Evolutionary conservation across 2,797 vertebrate species (phyloP), one percentile per base, ranked within the genome.

Genomic region (Macrochelys suwanniensis): DNA sequence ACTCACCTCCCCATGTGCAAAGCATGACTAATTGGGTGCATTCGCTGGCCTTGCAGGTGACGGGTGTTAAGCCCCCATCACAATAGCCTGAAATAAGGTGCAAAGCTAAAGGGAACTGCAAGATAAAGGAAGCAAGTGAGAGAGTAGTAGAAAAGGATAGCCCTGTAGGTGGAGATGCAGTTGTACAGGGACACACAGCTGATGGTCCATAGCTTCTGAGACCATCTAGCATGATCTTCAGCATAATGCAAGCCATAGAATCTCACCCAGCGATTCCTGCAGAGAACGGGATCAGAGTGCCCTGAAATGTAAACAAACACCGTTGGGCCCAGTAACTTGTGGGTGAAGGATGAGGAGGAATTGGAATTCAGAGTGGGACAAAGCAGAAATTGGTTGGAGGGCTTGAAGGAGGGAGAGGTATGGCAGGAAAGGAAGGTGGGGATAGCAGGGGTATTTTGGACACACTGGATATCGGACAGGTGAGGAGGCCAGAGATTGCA

Each of bases 1-100:
- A 68, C 7, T 65, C 61, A n/a, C 33, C 51, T 93, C 88, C 59
- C 87, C 82, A 4, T 16, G 82, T 84, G 95, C 96, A 94, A 95
- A 96, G 93, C 71, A 87, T n/a, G 33, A 87, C 88, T 91, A 49
- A 65, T 92, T 92, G 65, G 61, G 4, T n/a, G 17, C 17, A 37
- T 21, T n/a, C 5, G 8, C 16, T 10, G 3, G 65, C 17, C 65
- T 68, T 37, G n/a, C n/a, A 21, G n/a, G 17, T 68, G n/a, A 37
- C 9, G 17, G 65, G 33, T 9, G 33, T 37, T 68, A 68, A 68
- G 17, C 4, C 65, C 65, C 17, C 65, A 68, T 68, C 65, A 37
- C 21, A n/a, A 1, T 1, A 79, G 45, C 33, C 54, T 33, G 37
- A 25, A 84, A 57, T 42, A 65, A 92, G 45, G 4, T 7, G 49